Evolutionary conservation across 2,888 invertebrate genomes (phyloP).

Genomic region (Phlogophora meticulosa): DNA sequence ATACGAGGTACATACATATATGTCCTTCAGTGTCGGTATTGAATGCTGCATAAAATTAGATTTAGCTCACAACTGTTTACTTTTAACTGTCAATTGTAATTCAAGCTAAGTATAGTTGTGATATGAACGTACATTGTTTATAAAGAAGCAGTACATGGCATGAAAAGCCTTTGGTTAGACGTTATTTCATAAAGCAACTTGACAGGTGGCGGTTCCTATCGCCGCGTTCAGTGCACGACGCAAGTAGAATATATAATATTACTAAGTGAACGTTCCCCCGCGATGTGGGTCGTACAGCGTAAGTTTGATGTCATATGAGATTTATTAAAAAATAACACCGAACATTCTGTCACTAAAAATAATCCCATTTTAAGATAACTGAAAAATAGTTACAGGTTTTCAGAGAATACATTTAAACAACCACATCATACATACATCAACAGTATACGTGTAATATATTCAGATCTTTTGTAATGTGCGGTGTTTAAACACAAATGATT

Average conservation of each 20-base stretch:
- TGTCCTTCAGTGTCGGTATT: slow-evolving; percentile 23
- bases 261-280: slow-evolving; percentile 42
- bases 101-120: slow-evolving; percentile 1
- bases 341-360: neutral
- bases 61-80: neutral
- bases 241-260: slow-evolving; percentile 56
- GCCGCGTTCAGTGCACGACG: slow-evolving; percentile 43
- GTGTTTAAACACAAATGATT: neutral
- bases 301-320: slow-evolving; percentile 26
- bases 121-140: slow-evolving; percentile 3
- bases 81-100: slow-evolving; percentile 1
- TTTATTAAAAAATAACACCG: slow-evolving; percentile 31
- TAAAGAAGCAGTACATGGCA: slow-evolving; percentile 16
- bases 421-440: no score
- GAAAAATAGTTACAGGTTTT: neutral
- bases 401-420: neutral
- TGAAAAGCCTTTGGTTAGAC: slow-evolving; percentile 30
- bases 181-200: slow-evolving; percentile 44
- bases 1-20: slow-evolving; percentile 23
- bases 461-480: no score
- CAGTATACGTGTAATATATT: no score
- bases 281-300: slow-evolving; percentile 28
- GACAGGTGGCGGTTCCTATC: slow-evolving; percentile 53
- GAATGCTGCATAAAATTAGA: slow-evolving; percentile 5
- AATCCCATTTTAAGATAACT: neutral